Base-by-base conservation (phyloP, 1,140 invertebrate species). In the Hyposmocoma kahamanoa region DNA sequence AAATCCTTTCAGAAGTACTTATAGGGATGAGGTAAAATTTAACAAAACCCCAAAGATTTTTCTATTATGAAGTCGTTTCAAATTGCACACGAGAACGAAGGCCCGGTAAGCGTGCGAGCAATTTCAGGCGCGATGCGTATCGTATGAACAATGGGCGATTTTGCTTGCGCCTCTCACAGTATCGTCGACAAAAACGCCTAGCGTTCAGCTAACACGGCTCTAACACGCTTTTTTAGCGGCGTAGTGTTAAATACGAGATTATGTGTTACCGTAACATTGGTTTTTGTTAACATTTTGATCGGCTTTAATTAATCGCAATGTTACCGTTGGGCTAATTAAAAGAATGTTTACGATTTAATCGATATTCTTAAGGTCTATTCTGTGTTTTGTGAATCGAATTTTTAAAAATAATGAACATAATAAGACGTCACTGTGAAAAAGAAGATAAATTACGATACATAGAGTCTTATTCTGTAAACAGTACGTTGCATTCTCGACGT, bases 211-310 rank as follows among this genome's bases (percentile, higher is more conserved):
- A 36, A 2, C 32, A 8, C 32, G 15, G 11, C 32, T 36, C 11
- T n/a, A 30, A 36, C 32, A 36, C 32, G 32, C 11, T 36, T 36
- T 36, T 36, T 36, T 36, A 3, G 15, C 32, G 5, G 11, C 11
- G 24, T 26, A 6, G 5, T 15, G 32, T 15, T 36, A 36, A 36
- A 36, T 36, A 36, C 11, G 11, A 15, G 32, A 36, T 36, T 36
- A 36, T 36, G 32, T 36, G 32, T 36, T 36, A 36, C 32, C 15
- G 32, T 36, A 36, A 36, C 18, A n/a, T n/a, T n/a, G n/a, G n/a
- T n/a, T n/a, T n/a, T n/a, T n/a, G n/a, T n/a, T n/a, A n/a, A n/a
- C n/a, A n/a, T n/a, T n/a, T n/a, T n/a, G n/a, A n/a, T n/a, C n/a
- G n/a, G n/a, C n/a, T n/a, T n/a, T n/a, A n/a, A n/a, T n/a, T n/a